A percentile compares a stretch with the other conserved stretches of the same genome.
Conservation (phyloP, 2,888 invertebrate species). For the Biston stratarius region DNA sequence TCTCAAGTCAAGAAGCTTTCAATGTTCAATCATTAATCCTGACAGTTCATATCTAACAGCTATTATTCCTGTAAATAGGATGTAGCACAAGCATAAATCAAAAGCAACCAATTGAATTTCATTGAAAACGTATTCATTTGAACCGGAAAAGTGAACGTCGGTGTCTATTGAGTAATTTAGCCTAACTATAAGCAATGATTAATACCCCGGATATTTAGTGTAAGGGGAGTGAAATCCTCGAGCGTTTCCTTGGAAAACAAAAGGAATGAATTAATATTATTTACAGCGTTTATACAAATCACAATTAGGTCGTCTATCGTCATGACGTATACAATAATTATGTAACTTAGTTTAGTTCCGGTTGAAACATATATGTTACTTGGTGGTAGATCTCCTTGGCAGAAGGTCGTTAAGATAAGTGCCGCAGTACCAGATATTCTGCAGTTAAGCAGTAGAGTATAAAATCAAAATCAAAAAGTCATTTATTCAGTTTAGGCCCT, state of each 20-base stretch:
- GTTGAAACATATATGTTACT: too few species aligned
- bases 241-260: slow-evolving; percentile 41
- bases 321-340: too few species aligned
- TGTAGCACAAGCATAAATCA: slow-evolving; percentile 44
- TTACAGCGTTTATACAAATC: too few species aligned
- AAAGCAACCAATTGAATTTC: slow-evolving; percentile 61
- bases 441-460: too few species aligned
- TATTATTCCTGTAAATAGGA: slow-evolving; percentile 44
- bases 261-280: slow-evolving; percentile 17
- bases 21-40: slow-evolving; percentile 7
- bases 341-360: too few species aligned
- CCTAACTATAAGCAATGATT: slow-evolving; percentile 79
- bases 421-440: too few species aligned
- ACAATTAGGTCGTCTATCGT: too few species aligned
- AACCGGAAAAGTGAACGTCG: slow-evolving; percentile 77
- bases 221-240: slow-evolving; percentile 63
- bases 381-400: too few species aligned
- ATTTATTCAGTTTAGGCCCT: too few species aligned
- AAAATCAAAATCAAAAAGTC: too few species aligned
- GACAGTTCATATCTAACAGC: slow-evolving; percentile 13
- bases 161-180: slow-evolving; percentile 79
- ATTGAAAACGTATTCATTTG: slow-evolving; percentile 74
- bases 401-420: too few species aligned
- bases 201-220: slow-evolving; percentile 79
- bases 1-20: background rate